These are phyloP conservation scores for Pherbina coryleti DNA, from an alignment of 2,888 invertebrate species.

Conservation along the genomic window DNA sequence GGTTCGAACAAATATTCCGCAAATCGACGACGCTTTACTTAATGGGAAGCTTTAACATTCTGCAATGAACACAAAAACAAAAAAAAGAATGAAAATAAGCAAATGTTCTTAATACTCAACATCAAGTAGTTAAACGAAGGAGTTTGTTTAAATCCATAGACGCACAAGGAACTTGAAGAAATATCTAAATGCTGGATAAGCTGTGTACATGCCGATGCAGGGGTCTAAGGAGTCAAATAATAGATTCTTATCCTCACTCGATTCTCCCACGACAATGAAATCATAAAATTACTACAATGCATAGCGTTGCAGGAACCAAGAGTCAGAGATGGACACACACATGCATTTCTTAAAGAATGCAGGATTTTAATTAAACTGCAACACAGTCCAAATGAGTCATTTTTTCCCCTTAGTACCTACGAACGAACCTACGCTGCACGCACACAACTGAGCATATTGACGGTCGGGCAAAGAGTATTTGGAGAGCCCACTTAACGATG, in stretches of 20 bases:
- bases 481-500: background rate
- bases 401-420: background rate
- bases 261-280: background rate
- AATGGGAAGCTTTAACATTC: constrained; percentile 3
- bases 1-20: background rate
- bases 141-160: too few species aligned
- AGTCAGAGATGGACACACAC: too few species aligned
- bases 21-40: constrained; percentile 7
- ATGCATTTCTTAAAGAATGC: too few species aligned
- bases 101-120: too few species aligned
- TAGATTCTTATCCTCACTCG: background rate
- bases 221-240: too few species aligned
- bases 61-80: too few species aligned
- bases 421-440: background rate
- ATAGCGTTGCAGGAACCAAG: background rate
- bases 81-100: background rate
- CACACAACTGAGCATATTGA: background rate
- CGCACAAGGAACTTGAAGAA: too few species aligned
- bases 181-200: too few species aligned
- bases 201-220: too few species aligned
- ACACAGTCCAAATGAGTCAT: background rate
- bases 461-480: background rate
- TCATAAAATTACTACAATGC: background rate
- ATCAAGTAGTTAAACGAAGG: too few species aligned
- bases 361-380: too few species aligned